phyloP scores from a whole-genome alignment of 2,888 invertebrate species.

The Melinaea menophilus region DNA sequence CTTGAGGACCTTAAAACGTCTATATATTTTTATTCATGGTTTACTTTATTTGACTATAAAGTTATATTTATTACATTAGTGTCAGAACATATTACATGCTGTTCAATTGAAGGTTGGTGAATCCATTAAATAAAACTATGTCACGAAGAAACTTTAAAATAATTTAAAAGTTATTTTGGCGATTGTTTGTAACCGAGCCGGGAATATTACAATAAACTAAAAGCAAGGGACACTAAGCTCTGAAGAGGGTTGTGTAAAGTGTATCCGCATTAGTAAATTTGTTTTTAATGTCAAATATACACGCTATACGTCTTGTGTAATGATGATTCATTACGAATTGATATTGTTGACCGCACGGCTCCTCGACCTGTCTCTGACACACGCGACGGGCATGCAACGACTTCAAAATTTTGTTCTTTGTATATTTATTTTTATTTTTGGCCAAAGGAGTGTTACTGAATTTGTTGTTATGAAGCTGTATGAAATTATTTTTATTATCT shows the following conservation, averaged over 20 bases:
- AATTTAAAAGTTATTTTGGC: not conserved
- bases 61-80: slow-evolving; percentile 1
- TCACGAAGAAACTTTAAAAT: not conserved
- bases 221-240: not conserved
- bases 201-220: not conserved
- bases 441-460: not conserved
- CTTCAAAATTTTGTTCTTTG: slow-evolving; percentile 4
- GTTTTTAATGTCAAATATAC: no score
- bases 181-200: no score
- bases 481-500: no score
- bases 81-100: slow-evolving; percentile 1
- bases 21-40: slow-evolving; percentile 10
- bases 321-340: not conserved
- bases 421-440: not conserved
- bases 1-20: slow-evolving; percentile 17
- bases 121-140: not conserved
- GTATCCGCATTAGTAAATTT: no score
- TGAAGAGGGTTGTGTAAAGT: no score
- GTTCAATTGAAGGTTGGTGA: not conserved
- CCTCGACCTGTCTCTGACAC: slow-evolving; percentile 11
- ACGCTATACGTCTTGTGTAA: not conserved
- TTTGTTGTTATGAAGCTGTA: no score
- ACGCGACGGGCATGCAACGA: slow-evolving; percentile 4
- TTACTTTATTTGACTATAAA: slow-evolving; percentile 6
- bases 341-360: slow-evolving; percentile 8